Evolutionary conservation across 2,888 invertebrate species (phyloP), one percentile per base, ranked within the genome.

Genomic region (Cosmia trapezina): DNA sequence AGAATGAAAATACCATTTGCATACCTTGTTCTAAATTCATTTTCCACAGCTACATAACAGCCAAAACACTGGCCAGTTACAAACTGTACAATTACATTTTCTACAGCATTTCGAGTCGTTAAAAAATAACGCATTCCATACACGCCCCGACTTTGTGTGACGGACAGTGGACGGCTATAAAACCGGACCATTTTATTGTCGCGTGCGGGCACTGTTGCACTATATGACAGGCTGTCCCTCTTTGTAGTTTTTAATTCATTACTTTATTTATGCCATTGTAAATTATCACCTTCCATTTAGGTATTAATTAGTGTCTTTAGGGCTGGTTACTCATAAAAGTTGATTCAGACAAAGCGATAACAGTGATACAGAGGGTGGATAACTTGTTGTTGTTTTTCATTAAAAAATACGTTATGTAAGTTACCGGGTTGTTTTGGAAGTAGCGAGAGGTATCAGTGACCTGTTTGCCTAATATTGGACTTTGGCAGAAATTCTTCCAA

Each of bases 91-190:
- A 72, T 70, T 47, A 66, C 65, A 70, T 72, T 72, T 72, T 51
- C 22, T 49, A 65, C 43, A 47, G n/a, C 68, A 57, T 68, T 75
- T 62, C 43, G 49, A 53, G 59, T 65, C 69, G 70, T 85, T 74
- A 79, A 84, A 85, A 80, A 78, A 76, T 84, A 85, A 81, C 57
- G 66, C 81, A 85, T 85, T 85, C 84, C 61, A 71, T 60, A 64
- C 84, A 83, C 84, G 79, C 70, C 53, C 41, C 22, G 64, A 70
- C 70, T 70, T 78, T 67, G 9, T 73, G 54, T 66, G 75, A 72
- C 62, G 74, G 56, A 51, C 57, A 56, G 51, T 73, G 71, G 63
- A 68, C 73, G 62, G 61, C 63, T 62, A 78, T 84, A 86, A 84
- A 86, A 77, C 64, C 47, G 49, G 68, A 45, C 69, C 73, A 75